Conservation (phyloP, 2,888 invertebrate genomes). For the Camponotus fellah region DNA sequence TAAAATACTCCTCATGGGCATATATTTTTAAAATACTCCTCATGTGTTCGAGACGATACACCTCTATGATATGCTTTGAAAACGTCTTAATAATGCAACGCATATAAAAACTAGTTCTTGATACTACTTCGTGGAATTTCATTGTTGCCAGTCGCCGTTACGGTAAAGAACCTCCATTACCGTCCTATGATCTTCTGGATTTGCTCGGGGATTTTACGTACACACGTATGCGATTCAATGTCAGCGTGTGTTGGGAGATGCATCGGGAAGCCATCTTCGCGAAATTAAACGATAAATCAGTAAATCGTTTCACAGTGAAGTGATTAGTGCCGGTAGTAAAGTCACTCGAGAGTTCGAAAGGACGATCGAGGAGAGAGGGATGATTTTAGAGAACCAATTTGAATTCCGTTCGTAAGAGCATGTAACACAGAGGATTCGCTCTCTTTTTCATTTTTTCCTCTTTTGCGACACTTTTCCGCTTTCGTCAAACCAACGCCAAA, state of each 20-base stretch:
- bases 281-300: constrained; percentile 77
- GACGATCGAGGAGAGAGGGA: constrained; percentile 38
- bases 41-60: neutral
- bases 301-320: constrained; percentile 73
- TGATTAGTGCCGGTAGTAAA: constrained; percentile 75
- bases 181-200: constrained; percentile 29
- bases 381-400: constrained; percentile 49
- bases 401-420: constrained; percentile 55
- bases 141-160: constrained; percentile 48
- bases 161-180: constrained; percentile 36
- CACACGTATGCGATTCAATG: neutral
- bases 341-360: constrained; percentile 52
- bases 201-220: constrained; percentile 15
- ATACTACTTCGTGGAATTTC: constrained; percentile 20
- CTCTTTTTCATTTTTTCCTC: constrained; percentile 28
- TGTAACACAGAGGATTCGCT: constrained; percentile 16
- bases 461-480: constrained; percentile 24
- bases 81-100: neutral
- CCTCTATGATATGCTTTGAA: neutral
- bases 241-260: constrained; percentile 2
- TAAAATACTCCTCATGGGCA: neutral
- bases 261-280: constrained; percentile 71
- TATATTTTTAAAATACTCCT: constrained; percentile 5
- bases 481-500: constrained; percentile 1
- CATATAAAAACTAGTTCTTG: neutral